Base-by-base conservation (phyloP, 1,140 invertebrate species). In the Drosophila dunni region DNA sequence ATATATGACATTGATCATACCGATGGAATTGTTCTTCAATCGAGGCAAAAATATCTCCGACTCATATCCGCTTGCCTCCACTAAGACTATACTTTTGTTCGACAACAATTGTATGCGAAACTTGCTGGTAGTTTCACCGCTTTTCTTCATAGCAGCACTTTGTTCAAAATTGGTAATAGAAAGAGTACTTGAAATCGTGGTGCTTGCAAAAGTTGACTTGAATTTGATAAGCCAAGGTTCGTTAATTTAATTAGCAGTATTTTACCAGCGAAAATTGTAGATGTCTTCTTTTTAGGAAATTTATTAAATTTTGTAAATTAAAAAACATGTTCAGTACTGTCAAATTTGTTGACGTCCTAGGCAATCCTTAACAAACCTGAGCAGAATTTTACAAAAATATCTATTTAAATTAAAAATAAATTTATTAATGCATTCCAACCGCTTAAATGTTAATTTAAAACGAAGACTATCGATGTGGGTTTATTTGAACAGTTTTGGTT, bases 11-110 rank as follows among this genome's bases (percentile, higher is more conserved):
- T 80, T 80, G 6, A 17, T 24, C 5, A 79, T 36, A 1, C 2
- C 8, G 45, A 79, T 36, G 13, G 60, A 69, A n/a, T 51, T 50
- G 4, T 57, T 10, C 1, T 34, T 24, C 11, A 78, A 20, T 7
- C 66, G 44, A 2, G 78, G 78, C 11, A 78, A 1, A 66, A 80
- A 80, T 46, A 80, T 74, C 62, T 80, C 78, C 7, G 78, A 69
- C 15, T 80, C 78, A n/a, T 66, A 24, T 7, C 65, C 61, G 0
- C 6, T 8, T 10, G 38, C 34, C 17, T 74, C 65, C 40, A 74
- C 78, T 13, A 78, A 17, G 7, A 78, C 58, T 1, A 80, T 36
- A 17, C 51, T 66, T 15, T 46, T 66, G 45, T 66, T 62, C 6
- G 75, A 72, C 10, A 80, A n/a, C 45, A 80, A 42, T 15, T 67